Evolutionary conservation across 2,888 invertebrate genomes (phyloP), one percentile per base, ranked within the genome.

Genomic region (Gisinianus flammeolus): DNA sequence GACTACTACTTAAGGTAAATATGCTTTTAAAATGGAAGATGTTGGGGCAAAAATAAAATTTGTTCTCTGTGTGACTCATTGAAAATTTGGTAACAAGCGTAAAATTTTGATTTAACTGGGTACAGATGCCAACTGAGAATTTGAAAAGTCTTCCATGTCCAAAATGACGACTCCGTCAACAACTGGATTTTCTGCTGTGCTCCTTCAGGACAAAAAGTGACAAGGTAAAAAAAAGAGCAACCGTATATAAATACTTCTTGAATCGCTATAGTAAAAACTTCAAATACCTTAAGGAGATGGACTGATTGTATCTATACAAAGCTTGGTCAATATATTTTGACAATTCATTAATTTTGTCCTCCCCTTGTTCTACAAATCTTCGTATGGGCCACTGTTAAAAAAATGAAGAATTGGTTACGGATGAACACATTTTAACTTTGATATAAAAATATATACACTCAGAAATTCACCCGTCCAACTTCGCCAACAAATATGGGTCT

Each of bases 231-330:
- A n/a, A n/a, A n/a, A n/a, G n/a, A n/a, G n/a, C n/a, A n/a, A n/a
- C n/a, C n/a, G n/a, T 1, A 1, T n/a, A 62, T 62, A 22, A 26
- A 16, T 3, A 62, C 4, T 24, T 22, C n/a, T 58, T 6, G 22
- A 24, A 4, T 30, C 3, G 30, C 31, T 19, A n/a, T n/a, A n/a
- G n/a, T n/a, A n/a, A n/a, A n/a, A n/a, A n/a, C n/a, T n/a, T n/a
- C n/a, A n/a, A n/a, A n/a, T 52, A 69, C 69, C 69, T 35, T 22
- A 69, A 2, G 16, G 69, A 69, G 2, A 69, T 44, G 12, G 69
- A 69, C 24, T 69, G 22, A 12, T 69, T 69, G 24, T 69, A 69
- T n/a, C 69, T 35, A 26, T 69, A 69, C 19, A 69, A 24, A 26
- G 69, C 69, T 52, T 69, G 69, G 6, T 35, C 35, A 24, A 69